phyloP scores from a whole-genome alignment of 2,888 invertebrate genomes.

The Cephus runcator region DNA sequence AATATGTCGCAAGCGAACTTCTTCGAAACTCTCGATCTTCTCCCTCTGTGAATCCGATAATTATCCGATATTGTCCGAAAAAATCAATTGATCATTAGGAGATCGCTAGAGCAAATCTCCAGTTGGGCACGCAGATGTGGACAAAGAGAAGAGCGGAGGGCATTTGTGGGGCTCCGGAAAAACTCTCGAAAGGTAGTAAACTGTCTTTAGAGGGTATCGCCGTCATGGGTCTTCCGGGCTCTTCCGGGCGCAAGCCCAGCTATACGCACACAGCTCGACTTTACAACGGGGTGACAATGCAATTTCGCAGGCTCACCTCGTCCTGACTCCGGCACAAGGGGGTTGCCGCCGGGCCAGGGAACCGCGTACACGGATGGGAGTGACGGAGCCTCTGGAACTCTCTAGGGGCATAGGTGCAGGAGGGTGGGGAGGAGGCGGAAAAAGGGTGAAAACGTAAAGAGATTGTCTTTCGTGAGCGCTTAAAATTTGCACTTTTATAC shows the following conservation, averaged over 20 bases:
- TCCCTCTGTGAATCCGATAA: not conserved
- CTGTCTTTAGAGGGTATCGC: not conserved
- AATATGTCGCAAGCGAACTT: not conserved
- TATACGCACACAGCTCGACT: not conserved
- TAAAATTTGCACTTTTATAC: conserved; percentile 56
- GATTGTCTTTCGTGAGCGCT: conserved; percentile 50
- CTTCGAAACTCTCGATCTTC: not conserved
- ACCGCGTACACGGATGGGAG: not conserved
- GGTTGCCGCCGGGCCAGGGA: not conserved
- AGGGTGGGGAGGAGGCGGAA: not conserved
- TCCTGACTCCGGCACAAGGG: not conserved
- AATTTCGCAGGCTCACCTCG: conserved; percentile 41
- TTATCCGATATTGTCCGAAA: not conserved
- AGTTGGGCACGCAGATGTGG: not conserved
- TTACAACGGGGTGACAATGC: conserved; percentile 44
- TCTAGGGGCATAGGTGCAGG: not conserved
- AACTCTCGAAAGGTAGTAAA: not conserved
- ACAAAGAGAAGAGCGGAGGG: not conserved
- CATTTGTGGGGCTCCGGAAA: not conserved
- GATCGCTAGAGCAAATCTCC: not conserved
- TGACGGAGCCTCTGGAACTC: not conserved
- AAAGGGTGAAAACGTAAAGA: conserved; percentile 29
- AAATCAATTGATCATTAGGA: not conserved
- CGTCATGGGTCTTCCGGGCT: not conserved
- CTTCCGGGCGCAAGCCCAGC: not conserved